A percentile compares a stretch with the other conserved stretches of the same genome.
Evolutionary conservation across 35 echinoderm and acorn worm species (phyloP).

Genomic region (Heliocidaris erythrogramma): DNA sequence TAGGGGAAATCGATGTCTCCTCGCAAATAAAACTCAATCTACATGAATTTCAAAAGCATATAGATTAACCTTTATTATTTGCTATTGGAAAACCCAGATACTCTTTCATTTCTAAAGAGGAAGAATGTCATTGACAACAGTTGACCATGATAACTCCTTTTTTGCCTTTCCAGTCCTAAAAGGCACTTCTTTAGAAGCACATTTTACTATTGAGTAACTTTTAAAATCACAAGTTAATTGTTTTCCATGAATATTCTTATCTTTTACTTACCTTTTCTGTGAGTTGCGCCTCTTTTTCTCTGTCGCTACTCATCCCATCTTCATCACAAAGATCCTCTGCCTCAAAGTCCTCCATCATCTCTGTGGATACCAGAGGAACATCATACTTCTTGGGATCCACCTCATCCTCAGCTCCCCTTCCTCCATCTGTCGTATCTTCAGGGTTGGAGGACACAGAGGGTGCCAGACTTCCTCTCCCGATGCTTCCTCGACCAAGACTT

Average conservation of each 20-base stretch:
- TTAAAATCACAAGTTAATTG: neutral
- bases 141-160: neutral
- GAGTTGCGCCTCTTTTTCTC: slow-evolving; percentile 64
- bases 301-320: slow-evolving; percentile 42
- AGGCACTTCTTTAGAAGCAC: neutral
- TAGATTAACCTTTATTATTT: too few relatives aligned
- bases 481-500: slow-evolving; percentile 36
- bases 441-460: slow-evolving; percentile 12
- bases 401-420: neutral
- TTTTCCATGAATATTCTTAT: neutral
- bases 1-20: too few relatives aligned
- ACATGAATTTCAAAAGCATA: too few relatives aligned
- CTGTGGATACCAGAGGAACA: slow-evolving; percentile 59
- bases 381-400: slow-evolving; percentile 47
- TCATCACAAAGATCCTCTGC: slow-evolving; percentile 59
- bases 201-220: neutral
- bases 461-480: neutral
- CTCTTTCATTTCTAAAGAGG: neutral
- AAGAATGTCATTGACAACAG: neutral
- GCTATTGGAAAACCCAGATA: too few relatives aligned
- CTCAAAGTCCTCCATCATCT: slow-evolving; percentile 76
- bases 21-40: too few relatives aligned
- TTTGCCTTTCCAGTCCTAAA: neutral
- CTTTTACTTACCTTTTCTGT: slow-evolving; percentile 58
- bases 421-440: neutral